Base-by-base conservation (phyloP, 2,113 vertebrate species). In the Ctenomys sociabilis region DNA sequence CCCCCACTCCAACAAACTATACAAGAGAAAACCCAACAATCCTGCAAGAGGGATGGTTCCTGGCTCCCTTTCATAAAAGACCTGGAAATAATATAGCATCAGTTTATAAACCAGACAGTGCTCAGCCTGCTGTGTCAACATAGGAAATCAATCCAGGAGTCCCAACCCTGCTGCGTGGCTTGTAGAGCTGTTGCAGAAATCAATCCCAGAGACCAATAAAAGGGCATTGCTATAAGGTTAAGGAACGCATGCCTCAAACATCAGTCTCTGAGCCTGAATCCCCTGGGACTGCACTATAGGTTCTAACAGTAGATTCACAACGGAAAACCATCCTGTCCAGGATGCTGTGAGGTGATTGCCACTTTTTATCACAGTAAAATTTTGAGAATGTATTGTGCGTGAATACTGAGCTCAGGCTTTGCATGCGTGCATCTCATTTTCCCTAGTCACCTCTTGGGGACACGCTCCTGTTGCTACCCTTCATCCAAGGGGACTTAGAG, bases 31-130 rank as follows among this genome's bases (percentile, higher is more conserved):
- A 90, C 37, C 35, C 75, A 93, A 11, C 37, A 40, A 30, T 63
- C 37, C 88, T 83, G 7, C 82, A 72, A 84, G 75, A 93, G 63
- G 72, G 63, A 61, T 92, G 88, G 7, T 97, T 95, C 89, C 93
- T 84, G 52, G 40, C 26, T 97, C 82, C 40, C 75, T 96, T 95
- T 97, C 94, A 82, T 95, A 95, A 95, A 75, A 92, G 85, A 93
- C 87, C 92, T 94, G 93, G 90, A 97, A 96, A 97, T 94, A 97
- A 97, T 92, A 96, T n/a, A 94, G 78, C 95, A 94, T 95, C 90
- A n/a, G 68, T 95, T 97, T 94, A 95, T 95, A 97, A 95, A 94
- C 82, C 68, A 97, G 96, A 97, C 72, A 94, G 90, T 90, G 73
- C 52, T 85, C 32, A 30, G 88, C 68, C 95, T 72, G 75, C 91